A percentile compares a stretch with the other conserved stretches of the same genome.
Evolutionary conservation across 2,797 vertebrate genomes (phyloP).

Genomic region (Enteromius paludinosus): DNA sequence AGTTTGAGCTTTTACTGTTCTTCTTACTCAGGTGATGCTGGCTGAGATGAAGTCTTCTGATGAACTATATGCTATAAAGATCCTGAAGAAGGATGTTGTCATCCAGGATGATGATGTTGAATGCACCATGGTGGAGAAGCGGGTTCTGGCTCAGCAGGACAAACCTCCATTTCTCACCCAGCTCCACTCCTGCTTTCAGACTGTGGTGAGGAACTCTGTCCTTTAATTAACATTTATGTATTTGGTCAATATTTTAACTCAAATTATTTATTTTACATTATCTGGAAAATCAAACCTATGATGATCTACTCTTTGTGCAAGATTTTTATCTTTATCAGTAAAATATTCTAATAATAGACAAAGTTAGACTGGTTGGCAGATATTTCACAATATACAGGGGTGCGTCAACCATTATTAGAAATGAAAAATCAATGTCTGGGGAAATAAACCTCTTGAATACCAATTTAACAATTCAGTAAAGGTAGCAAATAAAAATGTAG

Average conservation of each 20-base stretch:
- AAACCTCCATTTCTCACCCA: conserved; percentile 94
- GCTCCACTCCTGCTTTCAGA: conserved; percentile 98
- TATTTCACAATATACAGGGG: not conserved
- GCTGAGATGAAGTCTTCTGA: conserved; percentile 88
- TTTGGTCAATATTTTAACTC: not conserved
- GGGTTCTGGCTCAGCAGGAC: conserved; percentile 90
- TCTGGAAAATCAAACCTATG: not conserved
- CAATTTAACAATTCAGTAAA: not conserved
- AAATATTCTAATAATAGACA: not conserved
- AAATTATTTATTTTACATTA: not conserved
- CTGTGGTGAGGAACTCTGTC: conserved; percentile 82
- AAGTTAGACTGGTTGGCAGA: not conserved
- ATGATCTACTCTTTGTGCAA: not conserved
- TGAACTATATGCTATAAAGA: conserved; percentile 94
- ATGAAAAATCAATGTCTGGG: not conserved
- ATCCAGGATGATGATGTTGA: conserved; percentile 98
- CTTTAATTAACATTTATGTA: not conserved
- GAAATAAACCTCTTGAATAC: not conserved
- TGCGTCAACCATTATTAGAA: not conserved
- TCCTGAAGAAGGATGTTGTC: conserved; percentile 97
- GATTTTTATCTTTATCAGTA: not conserved
- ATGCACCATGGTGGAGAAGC: conserved; percentile 97
- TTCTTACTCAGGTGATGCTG: conserved; percentile 87
- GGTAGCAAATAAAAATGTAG: not conserved
- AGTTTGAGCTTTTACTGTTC: not conserved